Percentiles rank a stretch among this genome's conserved stretches.
phyloP scores from a whole-genome alignment of 2,113 vertebrate species.

The Ellobius talpinus region DNA sequence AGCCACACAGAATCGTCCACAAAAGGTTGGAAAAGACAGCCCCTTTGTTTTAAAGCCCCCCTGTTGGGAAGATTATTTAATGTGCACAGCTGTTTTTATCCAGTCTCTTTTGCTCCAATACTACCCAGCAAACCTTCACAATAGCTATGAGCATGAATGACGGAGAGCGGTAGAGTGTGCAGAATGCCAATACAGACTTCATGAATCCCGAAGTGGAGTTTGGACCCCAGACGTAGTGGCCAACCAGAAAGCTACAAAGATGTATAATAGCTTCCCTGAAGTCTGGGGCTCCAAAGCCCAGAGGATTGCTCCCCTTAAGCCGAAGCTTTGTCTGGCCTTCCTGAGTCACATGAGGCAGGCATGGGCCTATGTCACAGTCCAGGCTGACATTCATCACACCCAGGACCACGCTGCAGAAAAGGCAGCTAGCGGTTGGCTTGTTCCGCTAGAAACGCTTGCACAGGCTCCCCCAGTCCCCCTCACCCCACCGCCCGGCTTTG shows the following conservation, averaged over 20 bases:
- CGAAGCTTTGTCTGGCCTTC: background rate
- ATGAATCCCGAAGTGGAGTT: background rate
- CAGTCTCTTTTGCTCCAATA: background rate
- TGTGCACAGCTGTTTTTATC: background rate
- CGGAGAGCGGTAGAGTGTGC: background rate
- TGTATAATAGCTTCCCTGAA: background rate
- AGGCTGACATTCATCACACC: conserved; percentile 73
- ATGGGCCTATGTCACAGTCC: conserved; percentile 49
- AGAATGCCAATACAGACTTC: background rate
- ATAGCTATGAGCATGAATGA: background rate
- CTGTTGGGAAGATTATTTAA: background rate
- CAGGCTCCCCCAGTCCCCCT: conserved; percentile 60
- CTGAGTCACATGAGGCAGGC: conserved; percentile 24
- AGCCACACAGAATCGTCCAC: background rate
- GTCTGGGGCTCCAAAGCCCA: background rate
- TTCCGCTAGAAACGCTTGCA: conserved; percentile 83
- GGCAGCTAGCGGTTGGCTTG: conserved; percentile 81
- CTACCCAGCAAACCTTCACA: background rate
- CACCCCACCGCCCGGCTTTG: background rate
- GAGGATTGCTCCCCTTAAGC: background rate
- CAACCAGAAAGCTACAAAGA: background rate
- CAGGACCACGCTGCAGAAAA: conserved; percentile 64
- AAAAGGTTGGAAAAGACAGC: background rate
- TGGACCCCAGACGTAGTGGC: background rate
- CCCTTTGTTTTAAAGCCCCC: background rate